Percentiles rank a stretch among this genome's conserved stretches.
phyloP scores from a whole-genome alignment of 2,113 vertebrate species.

The Cebus imitator region DNA sequence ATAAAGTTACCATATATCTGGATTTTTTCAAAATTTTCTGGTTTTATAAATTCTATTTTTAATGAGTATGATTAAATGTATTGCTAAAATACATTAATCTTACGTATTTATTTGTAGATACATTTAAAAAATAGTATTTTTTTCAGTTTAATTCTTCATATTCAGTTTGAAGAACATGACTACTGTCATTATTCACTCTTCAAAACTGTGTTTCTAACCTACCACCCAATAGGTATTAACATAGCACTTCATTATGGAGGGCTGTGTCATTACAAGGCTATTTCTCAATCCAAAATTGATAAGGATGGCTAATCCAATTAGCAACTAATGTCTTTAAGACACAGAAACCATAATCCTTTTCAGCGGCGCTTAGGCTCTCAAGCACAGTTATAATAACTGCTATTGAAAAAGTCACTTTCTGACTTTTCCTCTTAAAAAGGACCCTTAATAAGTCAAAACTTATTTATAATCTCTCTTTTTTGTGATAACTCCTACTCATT shows the following conservation, averaged over 20 bases:
- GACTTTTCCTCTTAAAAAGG: not conserved
- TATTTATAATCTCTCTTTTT: not conserved
- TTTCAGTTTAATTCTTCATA: not conserved
- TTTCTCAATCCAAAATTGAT: constrained; percentile 43
- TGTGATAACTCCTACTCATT: not conserved
- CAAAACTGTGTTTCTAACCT: not conserved
- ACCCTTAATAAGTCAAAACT: not conserved
- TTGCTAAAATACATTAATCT: not conserved
- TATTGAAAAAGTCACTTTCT: not conserved
- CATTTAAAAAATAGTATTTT: not conserved
- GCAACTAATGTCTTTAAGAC: constrained; percentile 17
- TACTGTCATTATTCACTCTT: not conserved
- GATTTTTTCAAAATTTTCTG: not conserved
- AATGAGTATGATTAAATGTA: not conserved
- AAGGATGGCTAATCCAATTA: constrained; percentile 47
- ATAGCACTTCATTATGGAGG: not conserved
- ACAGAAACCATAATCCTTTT: constrained; percentile 44
- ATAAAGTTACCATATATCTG: not conserved
- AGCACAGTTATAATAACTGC: not conserved
- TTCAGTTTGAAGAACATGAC: not conserved
- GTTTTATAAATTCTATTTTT: constrained; percentile 5
- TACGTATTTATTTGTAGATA: not conserved
- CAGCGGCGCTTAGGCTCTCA: not conserved
- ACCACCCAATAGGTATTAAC: not conserved
- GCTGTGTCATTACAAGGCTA: not conserved